These are phyloP conservation scores for Alethe diademata DNA, from an alignment of 2,113 vertebrate genomes.

Conservation along the genomic window DNA sequence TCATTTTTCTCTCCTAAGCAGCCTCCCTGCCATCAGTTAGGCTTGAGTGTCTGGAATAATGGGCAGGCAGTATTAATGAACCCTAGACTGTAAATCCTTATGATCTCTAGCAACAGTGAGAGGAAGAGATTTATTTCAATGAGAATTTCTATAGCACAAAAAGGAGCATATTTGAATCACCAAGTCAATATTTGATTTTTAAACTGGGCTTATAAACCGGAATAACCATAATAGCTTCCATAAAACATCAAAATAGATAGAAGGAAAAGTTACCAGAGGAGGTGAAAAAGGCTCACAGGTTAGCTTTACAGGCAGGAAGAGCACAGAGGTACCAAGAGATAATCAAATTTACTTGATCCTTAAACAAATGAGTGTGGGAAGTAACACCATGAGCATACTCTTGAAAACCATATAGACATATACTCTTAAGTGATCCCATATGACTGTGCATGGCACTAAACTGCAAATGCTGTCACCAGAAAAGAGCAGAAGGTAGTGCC, in stretches of 20 bases:
- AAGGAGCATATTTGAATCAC: neutral
- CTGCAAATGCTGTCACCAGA: neutral
- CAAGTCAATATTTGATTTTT: neutral
- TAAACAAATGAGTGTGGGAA: neutral
- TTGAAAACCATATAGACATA: neutral
- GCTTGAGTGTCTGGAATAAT: neutral
- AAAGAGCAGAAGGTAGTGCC: neutral
- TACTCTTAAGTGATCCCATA: neutral
- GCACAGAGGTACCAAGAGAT: neutral
- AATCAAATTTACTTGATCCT: slow-evolving; percentile 17
- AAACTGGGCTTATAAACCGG: neutral
- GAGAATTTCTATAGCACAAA: neutral
- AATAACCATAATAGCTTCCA: neutral
- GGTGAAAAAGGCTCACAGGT: neutral
- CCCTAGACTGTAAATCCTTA: neutral
- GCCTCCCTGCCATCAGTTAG: neutral
- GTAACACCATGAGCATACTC: neutral
- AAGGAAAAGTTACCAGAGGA: neutral
- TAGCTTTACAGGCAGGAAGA: neutral
- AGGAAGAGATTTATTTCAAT: neutral
- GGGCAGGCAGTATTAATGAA: neutral
- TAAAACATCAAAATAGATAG: neutral
- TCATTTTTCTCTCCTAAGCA: neutral
- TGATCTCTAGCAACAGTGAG: neutral
- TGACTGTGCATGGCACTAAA: neutral